Evolutionary conservation across 2,888 invertebrate genomes (phyloP).

Genomic region (Patella depressa): DNA sequence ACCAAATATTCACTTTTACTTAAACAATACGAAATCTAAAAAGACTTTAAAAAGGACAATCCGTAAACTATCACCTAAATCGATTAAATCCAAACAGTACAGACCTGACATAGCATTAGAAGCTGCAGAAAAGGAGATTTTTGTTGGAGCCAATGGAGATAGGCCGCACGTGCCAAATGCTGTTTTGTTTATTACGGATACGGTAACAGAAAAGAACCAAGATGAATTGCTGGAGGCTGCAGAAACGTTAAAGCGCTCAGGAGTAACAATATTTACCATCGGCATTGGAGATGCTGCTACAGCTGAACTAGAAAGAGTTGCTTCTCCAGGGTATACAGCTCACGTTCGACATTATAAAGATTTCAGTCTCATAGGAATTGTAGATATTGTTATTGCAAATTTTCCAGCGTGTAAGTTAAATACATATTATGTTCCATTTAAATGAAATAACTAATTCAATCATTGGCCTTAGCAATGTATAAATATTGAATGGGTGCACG

Average conservation of each 20-base stretch:
- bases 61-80: neutral
- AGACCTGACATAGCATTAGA: neutral
- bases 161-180: slow-evolving; percentile 49
- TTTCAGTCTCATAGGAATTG: neutral
- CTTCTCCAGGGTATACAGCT: slow-evolving; percentile 15
- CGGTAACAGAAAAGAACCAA: slow-evolving; percentile 40
- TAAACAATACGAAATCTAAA: neutral
- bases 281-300: slow-evolving; percentile 36
- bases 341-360: neutral
- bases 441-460: too few relatives aligned
- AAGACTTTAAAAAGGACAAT: neutral
- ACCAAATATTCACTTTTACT: neutral
- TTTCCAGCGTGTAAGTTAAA: neutral
- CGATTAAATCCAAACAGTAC: neutral
- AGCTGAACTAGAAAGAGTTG: slow-evolving; percentile 40
- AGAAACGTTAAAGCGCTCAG: slow-evolving; percentile 43
- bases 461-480: too few relatives aligned
- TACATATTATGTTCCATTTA: too few relatives aligned
- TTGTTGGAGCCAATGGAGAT: slow-evolving; percentile 36
- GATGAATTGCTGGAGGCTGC: slow-evolving; percentile 38
- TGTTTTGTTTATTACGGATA: slow-evolving; percentile 53
- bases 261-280: slow-evolving; percentile 49
- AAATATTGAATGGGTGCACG: too few relatives aligned
- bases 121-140: slow-evolving; percentile 34
- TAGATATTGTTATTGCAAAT: neutral